Evolutionary conservation across 2,888 invertebrate genomes (phyloP).

Genomic region (Synanthedon vespiformis): DNA sequence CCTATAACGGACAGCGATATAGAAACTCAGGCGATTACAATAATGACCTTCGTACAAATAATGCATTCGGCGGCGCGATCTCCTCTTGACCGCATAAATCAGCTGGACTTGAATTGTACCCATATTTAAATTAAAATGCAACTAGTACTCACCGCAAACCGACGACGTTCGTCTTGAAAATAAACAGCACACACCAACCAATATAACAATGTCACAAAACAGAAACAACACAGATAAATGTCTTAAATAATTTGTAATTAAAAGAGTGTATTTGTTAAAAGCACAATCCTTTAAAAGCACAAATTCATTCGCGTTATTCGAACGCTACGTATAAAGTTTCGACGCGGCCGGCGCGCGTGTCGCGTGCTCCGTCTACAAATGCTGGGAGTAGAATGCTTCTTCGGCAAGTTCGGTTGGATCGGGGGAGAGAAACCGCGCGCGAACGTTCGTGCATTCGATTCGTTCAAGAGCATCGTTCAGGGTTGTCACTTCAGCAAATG

Average conservation of each 20-base stretch:
- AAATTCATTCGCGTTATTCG: conserved; percentile 49
- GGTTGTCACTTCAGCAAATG: conserved; percentile 5
- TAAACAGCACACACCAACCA: conserved; percentile 53
- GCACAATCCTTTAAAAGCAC: conserved; percentile 34
- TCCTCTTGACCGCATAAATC: conserved; percentile 49
- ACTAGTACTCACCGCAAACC: conserved; percentile 61
- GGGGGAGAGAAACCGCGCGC: neutral
- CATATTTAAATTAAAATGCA: conserved; percentile 50
- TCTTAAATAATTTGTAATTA: conserved; percentile 7
- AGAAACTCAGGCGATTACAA: conserved; percentile 38
- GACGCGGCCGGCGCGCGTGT: conserved; percentile 27
- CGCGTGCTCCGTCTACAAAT: conserved; percentile 38
- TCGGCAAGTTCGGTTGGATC: conserved; percentile 22
- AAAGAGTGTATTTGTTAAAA: conserved; percentile 23
- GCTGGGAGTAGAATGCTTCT: conserved; percentile 45
- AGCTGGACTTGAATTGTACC: conserved; percentile 32
- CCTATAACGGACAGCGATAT: conserved; percentile 25
- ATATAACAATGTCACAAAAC: conserved; percentile 50
- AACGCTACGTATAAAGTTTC: conserved; percentile 54
- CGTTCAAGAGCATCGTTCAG: conserved; percentile 10
- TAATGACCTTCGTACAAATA: conserved; percentile 47
- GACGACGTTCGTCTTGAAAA: conserved; percentile 51
- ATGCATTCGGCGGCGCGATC: conserved; percentile 48
- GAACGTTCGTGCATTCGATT: conserved; percentile 1
- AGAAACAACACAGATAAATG: conserved; percentile 56